Conservation (phyloP, 2,113 vertebrate species). For the Microcebus murinus region DNA sequence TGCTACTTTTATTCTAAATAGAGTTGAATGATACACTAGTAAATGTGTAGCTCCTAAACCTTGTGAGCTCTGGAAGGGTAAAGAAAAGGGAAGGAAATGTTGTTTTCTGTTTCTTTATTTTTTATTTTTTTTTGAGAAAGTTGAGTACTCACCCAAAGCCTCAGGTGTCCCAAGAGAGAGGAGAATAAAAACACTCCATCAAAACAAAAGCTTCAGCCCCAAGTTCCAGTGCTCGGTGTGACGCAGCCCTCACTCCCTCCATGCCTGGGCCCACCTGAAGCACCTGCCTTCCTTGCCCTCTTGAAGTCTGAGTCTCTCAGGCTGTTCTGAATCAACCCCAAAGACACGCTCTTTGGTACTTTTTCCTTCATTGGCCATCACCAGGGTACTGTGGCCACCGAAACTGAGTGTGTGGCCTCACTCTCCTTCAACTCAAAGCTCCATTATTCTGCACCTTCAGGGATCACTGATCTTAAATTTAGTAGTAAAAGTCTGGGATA, state of each 20-base stretch:
- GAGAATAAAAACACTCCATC: not conserved
- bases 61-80: conserved; percentile 6
- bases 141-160: conserved; percentile 70
- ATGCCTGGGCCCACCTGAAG: rapidly evolving
- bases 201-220: not conserved
- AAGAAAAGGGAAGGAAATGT: conserved; percentile 74
- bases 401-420: not conserved
- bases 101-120: conserved; percentile 55
- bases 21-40: not conserved
- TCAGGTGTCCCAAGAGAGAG: conserved; percentile 68
- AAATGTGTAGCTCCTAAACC: not conserved
- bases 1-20: not conserved
- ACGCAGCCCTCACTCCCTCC: rapidly evolving
- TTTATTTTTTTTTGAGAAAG: conserved; percentile 56
- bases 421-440: not conserved
- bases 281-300: not conserved
- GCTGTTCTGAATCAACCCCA: not conserved
- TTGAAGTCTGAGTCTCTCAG: not conserved
- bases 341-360: not conserved
- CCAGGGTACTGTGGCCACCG: not conserved
- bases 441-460: not conserved
- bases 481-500: not conserved
- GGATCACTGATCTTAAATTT: not conserved
- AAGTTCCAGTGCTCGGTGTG: not conserved
- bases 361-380: not conserved